Conservation (phyloP, 1,140 invertebrate species). For the Littorina saxatilis region DNA sequence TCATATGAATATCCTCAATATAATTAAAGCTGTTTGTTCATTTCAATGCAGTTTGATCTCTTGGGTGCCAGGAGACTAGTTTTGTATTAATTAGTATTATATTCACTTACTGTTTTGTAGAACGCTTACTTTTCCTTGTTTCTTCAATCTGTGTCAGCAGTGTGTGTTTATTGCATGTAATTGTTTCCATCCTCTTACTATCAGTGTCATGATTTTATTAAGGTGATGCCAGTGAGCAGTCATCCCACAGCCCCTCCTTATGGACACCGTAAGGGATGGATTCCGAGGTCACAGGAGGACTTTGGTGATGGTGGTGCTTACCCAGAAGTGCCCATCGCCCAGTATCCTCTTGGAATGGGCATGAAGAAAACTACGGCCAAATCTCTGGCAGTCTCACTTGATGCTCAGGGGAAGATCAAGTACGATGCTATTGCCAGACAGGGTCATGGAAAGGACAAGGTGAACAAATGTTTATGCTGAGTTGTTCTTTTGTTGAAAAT, state of each 20-base stretch:
- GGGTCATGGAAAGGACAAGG: conserved; percentile 97
- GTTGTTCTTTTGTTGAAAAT: too few species aligned
- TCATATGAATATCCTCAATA: too few species aligned
- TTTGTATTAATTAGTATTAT: too few species aligned
- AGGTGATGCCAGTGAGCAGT: conserved; percentile 85
- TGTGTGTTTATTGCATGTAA: too few species aligned
- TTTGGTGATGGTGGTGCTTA: conserved; percentile 98
- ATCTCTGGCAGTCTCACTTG: conserved; percentile 94
- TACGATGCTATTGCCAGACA: conserved; percentile 97
- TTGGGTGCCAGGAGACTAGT: too few species aligned
- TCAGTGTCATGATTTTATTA: too few species aligned
- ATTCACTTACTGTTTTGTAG: too few species aligned
- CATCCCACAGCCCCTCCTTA: conserved; percentile 95
- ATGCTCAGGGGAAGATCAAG: conserved; percentile 92
- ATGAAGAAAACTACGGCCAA: conserved; percentile 83
- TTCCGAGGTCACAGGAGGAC: conserved; percentile 91
- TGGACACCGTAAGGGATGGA: conserved; percentile 95
- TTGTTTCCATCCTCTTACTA: too few species aligned
- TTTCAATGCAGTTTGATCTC: too few species aligned
- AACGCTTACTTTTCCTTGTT: too few species aligned
- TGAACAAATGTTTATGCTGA: conserved; percentile 67
- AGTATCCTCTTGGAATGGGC: conserved; percentile 93
- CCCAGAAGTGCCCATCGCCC: conserved; percentile 97
- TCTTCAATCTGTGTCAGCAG: too few species aligned
- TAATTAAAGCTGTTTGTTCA: too few species aligned